Evolutionary conservation across 2,113 vertebrate genomes (phyloP).

Genomic region (Trichomycterus rosablanca): DNA sequence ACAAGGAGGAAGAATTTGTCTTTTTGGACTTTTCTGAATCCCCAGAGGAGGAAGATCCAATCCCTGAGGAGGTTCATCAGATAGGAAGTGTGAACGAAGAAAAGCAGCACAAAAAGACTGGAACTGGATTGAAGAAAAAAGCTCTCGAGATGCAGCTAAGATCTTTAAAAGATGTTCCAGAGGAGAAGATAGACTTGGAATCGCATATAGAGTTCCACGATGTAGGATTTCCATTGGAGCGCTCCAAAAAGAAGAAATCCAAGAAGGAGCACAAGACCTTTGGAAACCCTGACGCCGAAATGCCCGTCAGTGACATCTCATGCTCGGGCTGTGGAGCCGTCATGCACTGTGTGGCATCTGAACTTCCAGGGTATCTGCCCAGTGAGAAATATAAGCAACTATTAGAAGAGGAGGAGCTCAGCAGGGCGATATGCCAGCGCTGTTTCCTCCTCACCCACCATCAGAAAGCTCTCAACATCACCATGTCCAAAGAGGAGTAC

Average conservation of each 20-base stretch:
- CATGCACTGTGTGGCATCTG: slow-evolving; percentile 69
- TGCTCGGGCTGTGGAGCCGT: slow-evolving; percentile 83
- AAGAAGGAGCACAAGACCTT: slow-evolving; percentile 51
- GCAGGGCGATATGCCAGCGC: slow-evolving; percentile 72
- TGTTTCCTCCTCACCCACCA: slow-evolving; percentile 77
- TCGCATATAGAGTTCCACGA: slow-evolving; percentile 61
- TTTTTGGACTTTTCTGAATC: slow-evolving; percentile 64
- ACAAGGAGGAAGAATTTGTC: slow-evolving; percentile 68
- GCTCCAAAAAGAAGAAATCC: slow-evolving; percentile 30
- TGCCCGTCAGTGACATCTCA: slow-evolving; percentile 58
- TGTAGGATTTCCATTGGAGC: slow-evolving; percentile 46
- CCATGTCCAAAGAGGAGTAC: slow-evolving; percentile 68
- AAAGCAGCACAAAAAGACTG: background rate
- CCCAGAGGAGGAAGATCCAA: slow-evolving; percentile 6
- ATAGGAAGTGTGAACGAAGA: slow-evolving; percentile 1
- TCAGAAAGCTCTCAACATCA: slow-evolving; percentile 65
- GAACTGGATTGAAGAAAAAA: slow-evolving; percentile 15
- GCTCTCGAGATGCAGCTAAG: slow-evolving; percentile 51
- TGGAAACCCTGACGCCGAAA: slow-evolving; percentile 56
- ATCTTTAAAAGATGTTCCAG: slow-evolving; percentile 2
- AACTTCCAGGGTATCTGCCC: slow-evolving; percentile 75
- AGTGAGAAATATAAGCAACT: slow-evolving; percentile 71
- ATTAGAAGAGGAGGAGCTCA: slow-evolving; percentile 40
- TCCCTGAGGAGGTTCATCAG: background rate
- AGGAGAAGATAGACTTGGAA: slow-evolving; percentile 24